These are phyloP conservation scores for Mallateleia sp. DNA, from an alignment of 2,888 invertebrate genomes.

Conservation along the genomic window DNA sequence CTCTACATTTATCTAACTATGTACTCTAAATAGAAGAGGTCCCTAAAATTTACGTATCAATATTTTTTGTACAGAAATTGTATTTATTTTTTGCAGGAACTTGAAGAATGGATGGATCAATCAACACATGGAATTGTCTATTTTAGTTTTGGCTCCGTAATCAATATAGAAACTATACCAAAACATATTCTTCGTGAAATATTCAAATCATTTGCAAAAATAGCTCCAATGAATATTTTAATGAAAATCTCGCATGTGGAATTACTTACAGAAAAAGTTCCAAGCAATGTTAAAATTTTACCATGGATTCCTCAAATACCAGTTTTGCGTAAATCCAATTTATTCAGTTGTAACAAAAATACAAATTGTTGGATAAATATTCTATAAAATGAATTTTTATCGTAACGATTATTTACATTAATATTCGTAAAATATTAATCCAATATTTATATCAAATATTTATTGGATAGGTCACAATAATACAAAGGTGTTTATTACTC, in stretches of 20 bases:
- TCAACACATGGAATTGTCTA: conserved; percentile 85
- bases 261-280: conserved; percentile 80
- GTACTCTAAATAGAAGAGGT: too few species aligned
- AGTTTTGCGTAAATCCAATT: conserved; percentile 82
- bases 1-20: too few species aligned
- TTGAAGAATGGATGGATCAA: conserved; percentile 87
- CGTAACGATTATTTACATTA: too few species aligned
- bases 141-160: conserved; percentile 87
- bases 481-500: conserved; percentile 86
- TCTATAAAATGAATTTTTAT: too few species aligned
- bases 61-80: too few species aligned
- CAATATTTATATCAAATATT: not conserved
- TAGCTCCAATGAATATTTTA: conserved; percentile 82
- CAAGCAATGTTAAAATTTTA: conserved; percentile 84
- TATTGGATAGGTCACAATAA: conserved; percentile 76
- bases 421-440: too few species aligned
- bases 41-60: too few species aligned
- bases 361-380: too few species aligned
- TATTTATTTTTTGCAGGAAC: conserved; percentile 82
- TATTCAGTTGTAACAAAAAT: too few species aligned
- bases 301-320: conserved; percentile 85
- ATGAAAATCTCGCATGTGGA: conserved; percentile 83
- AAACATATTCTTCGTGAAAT: conserved; percentile 73
- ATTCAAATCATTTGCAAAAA: conserved; percentile 81
- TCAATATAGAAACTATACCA: conserved; percentile 85